A percentile compares a stretch with the other conserved stretches of the same genome.
phyloP scores from a whole-genome alignment of 2,888 invertebrate species.

The Lycophotia porphyrea region DNA sequence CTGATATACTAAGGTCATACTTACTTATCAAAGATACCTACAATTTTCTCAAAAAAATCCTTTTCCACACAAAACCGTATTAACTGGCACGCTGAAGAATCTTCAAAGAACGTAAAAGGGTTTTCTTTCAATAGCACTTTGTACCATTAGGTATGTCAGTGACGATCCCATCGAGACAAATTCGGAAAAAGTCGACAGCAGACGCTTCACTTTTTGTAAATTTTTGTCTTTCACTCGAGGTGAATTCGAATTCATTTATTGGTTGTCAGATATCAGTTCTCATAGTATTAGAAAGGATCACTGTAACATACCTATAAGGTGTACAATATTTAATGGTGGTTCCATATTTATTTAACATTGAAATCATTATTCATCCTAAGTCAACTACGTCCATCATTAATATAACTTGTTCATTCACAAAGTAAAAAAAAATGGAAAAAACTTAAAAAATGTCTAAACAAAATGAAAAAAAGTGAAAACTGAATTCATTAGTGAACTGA shows the following conservation, averaged over 20 bases:
- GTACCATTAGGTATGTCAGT: conserved; percentile 42
- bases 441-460: background rate
- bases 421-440: too few species aligned
- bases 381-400: too few species aligned
- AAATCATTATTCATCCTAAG: too few species aligned
- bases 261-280: too few species aligned
- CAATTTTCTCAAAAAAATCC: conserved; percentile 3
- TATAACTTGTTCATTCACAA: too few species aligned
- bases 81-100: conserved; percentile 20
- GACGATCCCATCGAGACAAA: conserved; percentile 12
- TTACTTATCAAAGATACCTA: background rate
- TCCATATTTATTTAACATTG: too few species aligned
- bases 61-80: conserved; percentile 24
- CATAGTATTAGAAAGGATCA: too few species aligned
- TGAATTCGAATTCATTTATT: too few species aligned
- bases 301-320: too few species aligned
- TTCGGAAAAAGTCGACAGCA: conserved; percentile 8
- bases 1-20: background rate
- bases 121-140: conserved; percentile 47
- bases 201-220: background rate
- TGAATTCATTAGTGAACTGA: background rate
- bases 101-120: conserved; percentile 43
- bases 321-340: too few species aligned
- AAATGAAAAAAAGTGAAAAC: background rate
- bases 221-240: background rate